Percentiles rank a stretch among this genome's conserved stretches.
Evolutionary conservation across 1,140 invertebrate genomes (phyloP).

Genomic region (Goniozus legneri): DNA sequence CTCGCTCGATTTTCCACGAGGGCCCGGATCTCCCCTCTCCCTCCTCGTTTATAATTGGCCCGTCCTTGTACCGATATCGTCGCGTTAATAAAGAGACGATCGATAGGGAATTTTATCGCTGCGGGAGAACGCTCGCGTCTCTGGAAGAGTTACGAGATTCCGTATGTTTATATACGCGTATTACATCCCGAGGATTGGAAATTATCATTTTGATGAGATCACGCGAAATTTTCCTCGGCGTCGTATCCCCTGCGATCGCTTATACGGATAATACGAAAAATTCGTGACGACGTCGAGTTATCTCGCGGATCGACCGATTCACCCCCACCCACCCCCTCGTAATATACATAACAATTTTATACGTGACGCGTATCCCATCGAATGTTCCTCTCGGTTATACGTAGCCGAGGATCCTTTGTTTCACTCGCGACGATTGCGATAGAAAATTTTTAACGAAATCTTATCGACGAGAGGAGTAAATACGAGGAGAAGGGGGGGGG

Average conservation of each 20-base stretch:
- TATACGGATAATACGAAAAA: not conserved
- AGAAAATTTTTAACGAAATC: no score
- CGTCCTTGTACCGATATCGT: not conserved
- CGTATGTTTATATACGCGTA: not conserved
- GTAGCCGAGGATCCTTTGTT: no score
- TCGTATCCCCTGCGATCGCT: not conserved
- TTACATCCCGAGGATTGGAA: not conserved
- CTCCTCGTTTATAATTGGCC: conserved; percentile 25
- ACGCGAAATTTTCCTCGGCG: not conserved
- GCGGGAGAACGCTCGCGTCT: no score
- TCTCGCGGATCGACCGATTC: conserved; percentile 4
- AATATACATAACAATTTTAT: conserved; percentile 25
- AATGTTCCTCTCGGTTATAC: no score
- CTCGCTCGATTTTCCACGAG: conserved; percentile 25
- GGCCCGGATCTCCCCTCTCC: no score
- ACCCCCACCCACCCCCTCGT: conserved; percentile 4
- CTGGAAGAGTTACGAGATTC: no score
- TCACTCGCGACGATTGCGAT: no score
- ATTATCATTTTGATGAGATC: conserved; percentile 2
- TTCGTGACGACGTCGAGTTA: not conserved
- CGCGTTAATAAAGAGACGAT: no score
- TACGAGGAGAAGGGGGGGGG: no score
- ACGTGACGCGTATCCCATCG: conserved; percentile 20
- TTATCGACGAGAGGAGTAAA: no score
- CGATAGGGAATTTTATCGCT: no score